Percentiles rank a stretch among this genome's conserved stretches.
phyloP scores from a whole-genome alignment of 92 coral and sea anemone genomes.

The Galaxea fascicularis region DNA sequence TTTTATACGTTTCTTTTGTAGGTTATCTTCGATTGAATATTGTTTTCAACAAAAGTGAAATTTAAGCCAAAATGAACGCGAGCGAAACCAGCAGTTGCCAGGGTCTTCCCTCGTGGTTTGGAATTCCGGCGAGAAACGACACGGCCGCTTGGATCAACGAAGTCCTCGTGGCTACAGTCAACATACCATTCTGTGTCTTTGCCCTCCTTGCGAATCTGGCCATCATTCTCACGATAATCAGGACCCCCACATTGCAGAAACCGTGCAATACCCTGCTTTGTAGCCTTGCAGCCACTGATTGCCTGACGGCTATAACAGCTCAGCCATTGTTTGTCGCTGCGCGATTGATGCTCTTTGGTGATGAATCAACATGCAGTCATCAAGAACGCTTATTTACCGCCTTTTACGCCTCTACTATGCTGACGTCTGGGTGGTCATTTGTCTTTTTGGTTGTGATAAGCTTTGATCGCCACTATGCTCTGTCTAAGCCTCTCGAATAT shows the following conservation, averaged over 20 bases:
- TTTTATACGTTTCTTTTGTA: no score
- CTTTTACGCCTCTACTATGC: conserved; percentile 5
- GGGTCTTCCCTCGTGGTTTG: not conserved
- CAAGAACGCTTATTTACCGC: conserved; percentile 31
- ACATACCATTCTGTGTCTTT: conserved; percentile 3
- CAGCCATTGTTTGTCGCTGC: conserved; percentile 18
- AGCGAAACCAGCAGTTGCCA: not conserved
- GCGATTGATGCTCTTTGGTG: not conserved
- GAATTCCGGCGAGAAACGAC: not conserved
- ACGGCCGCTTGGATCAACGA: not conserved
- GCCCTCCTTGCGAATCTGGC: conserved; percentile 4
- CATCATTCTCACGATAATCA: conserved; percentile 13
- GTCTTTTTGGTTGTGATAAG: conserved; percentile 15
- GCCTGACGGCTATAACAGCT: conserved; percentile 14
- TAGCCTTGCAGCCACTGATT: conserved; percentile 21
- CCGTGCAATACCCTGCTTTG: conserved; percentile 29
- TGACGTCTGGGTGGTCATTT: conserved; percentile 35
- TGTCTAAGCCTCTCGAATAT: conserved; percentile 20
- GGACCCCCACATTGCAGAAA: conserved; percentile 7
- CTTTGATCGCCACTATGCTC: conserved; percentile 25
- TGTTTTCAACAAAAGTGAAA: not conserved
- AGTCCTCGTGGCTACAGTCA: not conserved
- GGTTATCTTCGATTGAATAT: no score
- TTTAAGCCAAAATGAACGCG: not conserved
- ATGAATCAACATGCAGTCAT: conserved; percentile 23